These are phyloP conservation scores for Axea sp. DNA, from an alignment of 2,888 invertebrate species.

Conservation along the genomic window DNA sequence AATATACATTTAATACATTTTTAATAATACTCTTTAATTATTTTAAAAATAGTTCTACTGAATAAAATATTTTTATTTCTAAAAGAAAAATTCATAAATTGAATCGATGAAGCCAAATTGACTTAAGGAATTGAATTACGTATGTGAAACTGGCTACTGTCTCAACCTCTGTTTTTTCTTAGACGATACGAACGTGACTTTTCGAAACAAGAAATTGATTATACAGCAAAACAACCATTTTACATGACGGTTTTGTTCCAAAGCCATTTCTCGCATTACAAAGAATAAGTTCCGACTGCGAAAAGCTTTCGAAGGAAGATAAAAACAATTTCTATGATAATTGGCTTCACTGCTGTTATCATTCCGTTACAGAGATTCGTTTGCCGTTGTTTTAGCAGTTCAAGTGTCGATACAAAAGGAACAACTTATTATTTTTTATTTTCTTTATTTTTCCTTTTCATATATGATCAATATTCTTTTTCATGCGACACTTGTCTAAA, in stretches of 20 bases:
- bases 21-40: too few relatives aligned
- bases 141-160: constrained; percentile 38
- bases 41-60: too few relatives aligned
- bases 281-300: constrained; percentile 46
- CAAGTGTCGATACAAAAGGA: constrained; percentile 54
- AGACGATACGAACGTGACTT: constrained; percentile 54
- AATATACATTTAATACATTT: too few relatives aligned
- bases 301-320: constrained; percentile 61
- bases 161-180: constrained; percentile 46
- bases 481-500: constrained; percentile 6
- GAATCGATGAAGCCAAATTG: constrained; percentile 48
- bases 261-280: constrained; percentile 42
- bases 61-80: too few relatives aligned
- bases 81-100: constrained; percentile 31
- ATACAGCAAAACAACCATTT: constrained; percentile 61
- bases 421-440: constrained; percentile 26
- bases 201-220: constrained; percentile 58
- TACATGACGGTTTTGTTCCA: constrained; percentile 50
- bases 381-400: constrained; percentile 62
- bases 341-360: constrained; percentile 68
- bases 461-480: too few relatives aligned
- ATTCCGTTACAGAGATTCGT: constrained; percentile 68
- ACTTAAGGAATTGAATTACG: constrained; percentile 53
- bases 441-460: too few relatives aligned
- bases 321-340: constrained; percentile 76